Evolutionary conservation across 2,888 invertebrate genomes (phyloP), one percentile per base, ranked within the genome.

Genomic region (Hyposoter dolosus): DNA sequence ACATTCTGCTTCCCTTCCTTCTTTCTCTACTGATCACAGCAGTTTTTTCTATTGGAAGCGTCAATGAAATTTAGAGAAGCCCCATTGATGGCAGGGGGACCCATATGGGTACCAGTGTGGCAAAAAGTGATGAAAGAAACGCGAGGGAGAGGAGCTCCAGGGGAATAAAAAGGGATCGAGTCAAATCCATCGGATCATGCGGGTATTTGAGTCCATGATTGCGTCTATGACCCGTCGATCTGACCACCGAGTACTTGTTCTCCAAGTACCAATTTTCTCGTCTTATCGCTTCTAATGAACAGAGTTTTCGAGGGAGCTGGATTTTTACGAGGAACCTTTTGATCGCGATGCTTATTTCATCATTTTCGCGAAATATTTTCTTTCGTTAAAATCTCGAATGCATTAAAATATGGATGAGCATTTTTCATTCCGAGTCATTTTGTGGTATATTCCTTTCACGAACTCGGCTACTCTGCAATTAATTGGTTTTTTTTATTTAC

Each of bases 41-140:
- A 28, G 15, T 47, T 68, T 86, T 75, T 85, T 28, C 75, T 56
- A 78, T 72, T 60, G 82, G 71, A 81, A 84, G 82, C 65, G 60
- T 43, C 78, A 76, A 65, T 90, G 90, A 91, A 91, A 92, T 91
- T 89, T 82, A 89, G 86, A 83, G 86, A 82, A 83, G 72, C 15
- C 35, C 63, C 47, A 77, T 72, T 76, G 35, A 69, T 71, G 32
- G 12, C 9, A 50, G 40, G 60, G 79, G 88, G 90, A 91, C 90
- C 90, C 92, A 92, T 92, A 91, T 93, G 93, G 92, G 91, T 87
- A 89, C 89, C 90, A 87, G 87, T 84, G 86, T 72, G 76, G 45
- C 68, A 63, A 32, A 60, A 60, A 56, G 82, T 63, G 81, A 85
- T 74, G 85, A 86, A 75, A 83, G 78, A 63, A 82, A 28, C 50